Conservation (phyloP, 1,140 invertebrate species). For the Neodiprion virginianus region DNA sequence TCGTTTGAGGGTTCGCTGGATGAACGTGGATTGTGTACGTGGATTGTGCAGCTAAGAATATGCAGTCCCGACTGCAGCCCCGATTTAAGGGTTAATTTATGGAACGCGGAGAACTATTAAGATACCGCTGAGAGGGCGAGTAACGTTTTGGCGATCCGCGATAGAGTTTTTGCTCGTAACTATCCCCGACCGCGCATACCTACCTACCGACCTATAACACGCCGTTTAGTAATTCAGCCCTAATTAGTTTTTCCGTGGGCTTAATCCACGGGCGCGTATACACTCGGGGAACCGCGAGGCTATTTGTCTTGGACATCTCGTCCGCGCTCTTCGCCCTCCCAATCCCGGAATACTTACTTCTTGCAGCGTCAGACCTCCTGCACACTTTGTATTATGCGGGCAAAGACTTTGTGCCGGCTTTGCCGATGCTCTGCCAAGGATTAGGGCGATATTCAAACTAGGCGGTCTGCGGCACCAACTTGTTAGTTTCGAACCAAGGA, state of each 20-base stretch:
- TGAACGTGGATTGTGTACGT: neutral
- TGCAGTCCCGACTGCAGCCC: neutral
- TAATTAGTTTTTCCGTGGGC: neutral
- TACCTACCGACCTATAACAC: neutral
- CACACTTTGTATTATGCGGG: no score
- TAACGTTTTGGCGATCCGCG: neutral
- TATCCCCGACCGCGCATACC: no score
- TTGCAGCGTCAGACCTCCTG: no score
- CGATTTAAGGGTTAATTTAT: constrained; percentile 1
- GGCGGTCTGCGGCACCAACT: neutral
- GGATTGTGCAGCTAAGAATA: neutral
- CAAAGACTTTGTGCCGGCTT: neutral
- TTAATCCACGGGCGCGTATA: neutral
- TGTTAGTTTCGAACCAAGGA: neutral
- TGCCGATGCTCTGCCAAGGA: constrained; percentile 8
- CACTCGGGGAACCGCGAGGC: neutral
- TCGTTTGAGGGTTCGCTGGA: neutral
- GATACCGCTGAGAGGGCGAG: neutral
- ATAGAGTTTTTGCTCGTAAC: neutral
- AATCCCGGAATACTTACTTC: neutral
- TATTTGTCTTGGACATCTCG: neutral
- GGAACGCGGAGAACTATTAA: neutral
- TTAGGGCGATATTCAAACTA: constrained; percentile 27
- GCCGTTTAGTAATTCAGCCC: neutral
- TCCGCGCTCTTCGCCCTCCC: neutral